Conservation (phyloP, 2,113 vertebrate species). For the Chroicocephalus ridibundus region DNA sequence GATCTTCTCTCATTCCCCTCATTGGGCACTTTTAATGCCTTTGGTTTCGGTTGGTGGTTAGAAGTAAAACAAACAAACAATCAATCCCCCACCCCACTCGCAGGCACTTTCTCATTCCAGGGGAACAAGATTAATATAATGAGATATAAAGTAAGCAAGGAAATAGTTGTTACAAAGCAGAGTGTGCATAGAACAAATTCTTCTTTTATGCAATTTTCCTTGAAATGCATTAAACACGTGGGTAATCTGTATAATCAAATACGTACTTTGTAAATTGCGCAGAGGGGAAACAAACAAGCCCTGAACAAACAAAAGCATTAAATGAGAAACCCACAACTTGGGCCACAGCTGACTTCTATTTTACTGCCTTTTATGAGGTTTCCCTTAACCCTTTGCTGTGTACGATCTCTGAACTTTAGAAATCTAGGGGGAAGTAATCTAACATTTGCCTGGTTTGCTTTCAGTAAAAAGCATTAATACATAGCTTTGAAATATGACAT, state of each 20-base stretch:
- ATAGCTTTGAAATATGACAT: background rate
- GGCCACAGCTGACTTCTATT: background rate
- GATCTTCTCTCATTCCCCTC: conserved; percentile 63
- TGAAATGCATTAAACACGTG: background rate
- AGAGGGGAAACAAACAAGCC: background rate
- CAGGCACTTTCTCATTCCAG: conserved; percentile 40
- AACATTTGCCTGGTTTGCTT: background rate
- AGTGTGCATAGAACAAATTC: background rate
- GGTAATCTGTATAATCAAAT: background rate
- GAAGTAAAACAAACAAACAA: conserved; percentile 67
- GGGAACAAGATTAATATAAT: conserved; percentile 66
- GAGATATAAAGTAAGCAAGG: conserved; percentile 34
- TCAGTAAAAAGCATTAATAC: background rate
- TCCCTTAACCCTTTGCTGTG: background rate
- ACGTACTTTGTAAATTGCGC: background rate
- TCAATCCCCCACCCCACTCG: conserved; percentile 10
- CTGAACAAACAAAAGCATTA: conserved; percentile 1
- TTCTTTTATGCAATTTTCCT: background rate
- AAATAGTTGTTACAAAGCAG: conserved; percentile 59
- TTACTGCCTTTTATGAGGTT: background rate
- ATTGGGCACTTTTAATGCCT: conserved; percentile 61
- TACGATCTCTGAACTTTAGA: background rate
- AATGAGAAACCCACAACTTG: background rate
- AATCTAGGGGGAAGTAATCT: background rate
- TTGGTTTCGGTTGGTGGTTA: conserved; percentile 65